phyloP scores from a whole-genome alignment of 2,113 vertebrate genomes.

The Rhinoptilus africanus region DNA sequence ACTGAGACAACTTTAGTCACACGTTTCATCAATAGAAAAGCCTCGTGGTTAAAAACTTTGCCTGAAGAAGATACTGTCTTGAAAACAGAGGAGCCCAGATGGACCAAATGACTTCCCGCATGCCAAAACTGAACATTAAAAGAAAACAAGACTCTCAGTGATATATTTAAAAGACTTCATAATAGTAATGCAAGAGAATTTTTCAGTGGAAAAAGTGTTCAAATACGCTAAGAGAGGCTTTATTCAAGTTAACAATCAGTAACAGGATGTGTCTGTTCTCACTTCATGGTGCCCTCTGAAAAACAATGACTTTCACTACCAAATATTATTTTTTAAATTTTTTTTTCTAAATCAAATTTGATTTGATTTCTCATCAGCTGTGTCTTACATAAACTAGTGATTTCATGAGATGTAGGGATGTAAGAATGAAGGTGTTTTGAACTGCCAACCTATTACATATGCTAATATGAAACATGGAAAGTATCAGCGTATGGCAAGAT shows the following conservation, averaged over 20 bases:
- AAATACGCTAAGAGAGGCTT: background rate
- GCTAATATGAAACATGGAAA: background rate
- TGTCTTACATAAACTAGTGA: background rate
- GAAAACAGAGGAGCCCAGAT: background rate
- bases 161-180: background rate
- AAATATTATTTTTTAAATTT: background rate
- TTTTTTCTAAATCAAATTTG: background rate
- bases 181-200: background rate
- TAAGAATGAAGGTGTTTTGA: background rate
- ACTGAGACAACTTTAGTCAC: background rate
- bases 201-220: background rate
- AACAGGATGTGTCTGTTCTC: background rate
- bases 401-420: background rate
- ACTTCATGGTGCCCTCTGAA: background rate
- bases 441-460: background rate
- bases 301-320: background rate
- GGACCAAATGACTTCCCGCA: background rate
- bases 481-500: background rate
- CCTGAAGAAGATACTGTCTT: background rate
- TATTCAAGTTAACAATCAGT: background rate
- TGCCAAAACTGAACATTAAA: background rate
- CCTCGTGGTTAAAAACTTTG: background rate
- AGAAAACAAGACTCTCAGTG: background rate
- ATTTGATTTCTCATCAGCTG: background rate
- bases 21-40: background rate